Percentiles rank a stretch among this genome's conserved stretches.
Evolutionary conservation across 2,113 vertebrate genomes (phyloP).

Genomic region (Trichomycterus rosablanca): DNA sequence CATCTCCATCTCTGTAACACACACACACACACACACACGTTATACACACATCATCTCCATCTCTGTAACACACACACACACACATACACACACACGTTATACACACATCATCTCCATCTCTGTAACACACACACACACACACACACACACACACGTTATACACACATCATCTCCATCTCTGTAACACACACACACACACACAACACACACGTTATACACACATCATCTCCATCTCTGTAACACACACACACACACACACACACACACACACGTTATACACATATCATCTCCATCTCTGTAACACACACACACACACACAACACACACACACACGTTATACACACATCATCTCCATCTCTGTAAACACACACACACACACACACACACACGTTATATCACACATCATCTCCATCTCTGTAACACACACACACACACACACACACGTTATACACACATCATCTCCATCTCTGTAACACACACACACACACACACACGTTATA

Average conservation of each 20-base stretch:
- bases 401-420: too few species aligned
- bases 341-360: too few species aligned
- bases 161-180: too few species aligned
- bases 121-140: conserved; percentile 2
- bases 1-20: too few species aligned
- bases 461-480: too few species aligned
- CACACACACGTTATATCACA: neutral
- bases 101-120: too few species aligned
- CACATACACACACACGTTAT: conserved; percentile 19
- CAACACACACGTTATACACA: neutral
- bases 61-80: too few species aligned
- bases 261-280: neutral
- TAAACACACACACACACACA: conserved; percentile 18
- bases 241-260: conserved; percentile 21
- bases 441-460: neutral
- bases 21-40: conserved; percentile 22
- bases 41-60: too few species aligned
- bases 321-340: conserved; percentile 14
- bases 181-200: conserved; percentile 27
- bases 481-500: conserved; percentile 19
- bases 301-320: conserved; percentile 8
- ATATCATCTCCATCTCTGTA: too few species aligned
- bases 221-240: too few species aligned
- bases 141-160: conserved; percentile 19
- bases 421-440: conserved; percentile 23